Evolutionary conservation across 2,797 vertebrate species (phyloP).

Genomic region (Sebastes taczanowskii): DNA sequence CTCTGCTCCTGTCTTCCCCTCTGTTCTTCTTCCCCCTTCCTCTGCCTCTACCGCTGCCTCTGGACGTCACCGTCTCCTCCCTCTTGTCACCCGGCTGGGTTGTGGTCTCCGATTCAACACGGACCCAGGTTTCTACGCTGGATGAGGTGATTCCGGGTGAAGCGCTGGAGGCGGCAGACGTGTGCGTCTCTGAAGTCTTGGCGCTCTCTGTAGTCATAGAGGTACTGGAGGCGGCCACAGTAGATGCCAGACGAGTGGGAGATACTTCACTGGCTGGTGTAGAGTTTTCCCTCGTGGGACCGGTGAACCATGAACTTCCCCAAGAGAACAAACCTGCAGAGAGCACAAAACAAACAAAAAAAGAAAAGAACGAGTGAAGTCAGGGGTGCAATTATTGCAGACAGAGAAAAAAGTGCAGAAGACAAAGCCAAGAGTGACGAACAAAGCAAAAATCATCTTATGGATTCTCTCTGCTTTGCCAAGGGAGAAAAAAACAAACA

Average conservation of each 20-base stretch:
- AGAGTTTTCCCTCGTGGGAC: conserved; percentile 27
- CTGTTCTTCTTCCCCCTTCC: conserved; percentile 74
- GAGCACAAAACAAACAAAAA: conserved; percentile 12
- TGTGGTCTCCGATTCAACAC: conserved; percentile 54
- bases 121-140: conserved; percentile 52
- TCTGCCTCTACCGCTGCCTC: conserved; percentile 60
- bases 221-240: conserved; percentile 32
- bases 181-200: conserved; percentile 39
- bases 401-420: conserved; percentile 21
- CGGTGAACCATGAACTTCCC: conserved; percentile 63
- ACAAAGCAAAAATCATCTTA: conserved; percentile 45
- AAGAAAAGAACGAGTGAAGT: conserved; percentile 8
- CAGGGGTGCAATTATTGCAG: conserved; percentile 18
- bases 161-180: conserved; percentile 34
- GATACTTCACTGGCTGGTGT: conserved; percentile 50
- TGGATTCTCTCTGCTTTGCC: conserved; percentile 32
- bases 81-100: conserved; percentile 53
- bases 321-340: conserved; percentile 70
- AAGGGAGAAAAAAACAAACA: conserved; percentile 54
- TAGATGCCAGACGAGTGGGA: conserved; percentile 52
- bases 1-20: conserved; percentile 66
- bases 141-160: conserved; percentile 35
- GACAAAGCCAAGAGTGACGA: conserved; percentile 18
- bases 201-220: conserved; percentile 39
- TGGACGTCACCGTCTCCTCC: conserved; percentile 60